These are phyloP conservation scores for Sipunculus nudus DNA, from an alignment of 2,888 invertebrate species.

Conservation along the genomic window DNA sequence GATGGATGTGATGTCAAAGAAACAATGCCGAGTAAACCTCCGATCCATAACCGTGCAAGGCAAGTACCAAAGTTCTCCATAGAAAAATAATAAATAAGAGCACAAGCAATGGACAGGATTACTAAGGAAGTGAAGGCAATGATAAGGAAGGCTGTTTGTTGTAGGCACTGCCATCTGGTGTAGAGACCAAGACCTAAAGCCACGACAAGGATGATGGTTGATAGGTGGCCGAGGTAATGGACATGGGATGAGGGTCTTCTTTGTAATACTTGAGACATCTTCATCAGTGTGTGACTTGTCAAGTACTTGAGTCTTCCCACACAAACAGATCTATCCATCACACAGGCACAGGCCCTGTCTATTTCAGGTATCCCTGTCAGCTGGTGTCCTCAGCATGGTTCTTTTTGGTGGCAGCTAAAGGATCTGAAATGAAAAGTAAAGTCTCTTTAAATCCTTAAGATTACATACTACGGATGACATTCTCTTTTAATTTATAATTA, in stretches of 20 bases:
- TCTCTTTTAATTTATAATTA: too few relatives aligned
- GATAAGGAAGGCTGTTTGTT: slow-evolving; percentile 49
- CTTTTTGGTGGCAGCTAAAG: too few relatives aligned
- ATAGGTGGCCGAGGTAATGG: slow-evolving; percentile 50
- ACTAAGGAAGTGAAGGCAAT: slow-evolving; percentile 54
- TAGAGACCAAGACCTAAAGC: slow-evolving; percentile 60
- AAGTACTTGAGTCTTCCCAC: background rate
- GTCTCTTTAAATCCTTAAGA: too few relatives aligned
- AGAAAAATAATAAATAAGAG: slow-evolving; percentile 57
- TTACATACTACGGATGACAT: too few relatives aligned
- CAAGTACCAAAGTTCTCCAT: slow-evolving; percentile 49
- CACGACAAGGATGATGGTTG: slow-evolving; percentile 52
- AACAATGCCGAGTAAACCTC: slow-evolving; percentile 59
- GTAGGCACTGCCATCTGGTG: slow-evolving; percentile 53
- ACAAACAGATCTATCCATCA: too few relatives aligned
- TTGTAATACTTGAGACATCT: background rate
- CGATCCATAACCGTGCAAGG: slow-evolving; percentile 58
- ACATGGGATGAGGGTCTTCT: slow-evolving; percentile 27
- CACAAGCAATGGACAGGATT: slow-evolving; percentile 55
- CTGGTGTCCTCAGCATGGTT: too few relatives aligned
- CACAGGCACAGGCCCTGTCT: too few relatives aligned
- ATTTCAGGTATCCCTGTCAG: too few relatives aligned
- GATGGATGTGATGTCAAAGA: slow-evolving; percentile 50
- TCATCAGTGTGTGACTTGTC: background rate
- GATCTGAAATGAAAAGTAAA: too few relatives aligned